Evolutionary conservation across 2,113 vertebrate genomes (phyloP).

Genomic region (Macrotis lagotis): DNA sequence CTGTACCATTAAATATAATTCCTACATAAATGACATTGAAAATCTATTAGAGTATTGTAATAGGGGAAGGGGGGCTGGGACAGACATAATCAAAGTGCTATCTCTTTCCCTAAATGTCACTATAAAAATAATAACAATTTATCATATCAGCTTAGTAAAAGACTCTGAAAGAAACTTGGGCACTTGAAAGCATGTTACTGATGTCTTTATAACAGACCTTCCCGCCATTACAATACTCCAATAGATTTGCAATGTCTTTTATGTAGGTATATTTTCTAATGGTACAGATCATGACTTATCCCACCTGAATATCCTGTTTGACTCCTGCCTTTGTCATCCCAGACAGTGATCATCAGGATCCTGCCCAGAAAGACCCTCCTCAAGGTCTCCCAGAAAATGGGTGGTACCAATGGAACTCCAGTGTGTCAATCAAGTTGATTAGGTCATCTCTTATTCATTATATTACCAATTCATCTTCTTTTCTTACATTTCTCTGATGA

Average conservation of each 20-base stretch:
- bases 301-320: not conserved
- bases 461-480: not conserved
- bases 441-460: not conserved
- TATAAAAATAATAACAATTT: constrained; percentile 41
- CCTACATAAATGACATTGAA: not conserved
- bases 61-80: constrained; percentile 65
- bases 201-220: constrained; percentile 63
- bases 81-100: constrained; percentile 41
- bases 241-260: not conserved
- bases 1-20: not conserved
- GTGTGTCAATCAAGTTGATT: not conserved
- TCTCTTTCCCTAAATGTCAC: constrained; percentile 40
- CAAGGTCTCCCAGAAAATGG: not conserved
- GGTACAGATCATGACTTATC: not conserved
- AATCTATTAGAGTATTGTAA: constrained; percentile 5
- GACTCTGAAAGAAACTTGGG: constrained; percentile 55
- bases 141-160: constrained; percentile 42
- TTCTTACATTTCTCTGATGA: not conserved
- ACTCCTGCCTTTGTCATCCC: not conserved
- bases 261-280: not conserved
- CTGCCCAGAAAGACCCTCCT: not conserved
- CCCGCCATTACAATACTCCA: constrained; percentile 47
- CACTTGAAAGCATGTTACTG: constrained; percentile 55
- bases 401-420: not conserved
- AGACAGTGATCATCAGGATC: not conserved